Evolutionary conservation across 2,888 invertebrate genomes (phyloP).

Genomic region (Agrotis segetum): DNA sequence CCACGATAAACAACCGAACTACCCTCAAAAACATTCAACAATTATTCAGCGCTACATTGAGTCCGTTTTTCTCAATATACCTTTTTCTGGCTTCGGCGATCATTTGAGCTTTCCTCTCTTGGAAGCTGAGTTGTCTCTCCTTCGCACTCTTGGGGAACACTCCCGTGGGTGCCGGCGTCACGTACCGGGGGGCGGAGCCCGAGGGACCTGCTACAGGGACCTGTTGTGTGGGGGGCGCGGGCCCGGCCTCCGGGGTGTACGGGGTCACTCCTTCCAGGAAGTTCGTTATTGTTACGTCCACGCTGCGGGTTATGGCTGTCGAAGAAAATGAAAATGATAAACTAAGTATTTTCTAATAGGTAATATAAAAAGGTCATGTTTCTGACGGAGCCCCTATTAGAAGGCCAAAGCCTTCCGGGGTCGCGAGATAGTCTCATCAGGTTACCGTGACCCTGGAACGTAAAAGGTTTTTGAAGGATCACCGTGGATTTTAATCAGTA

Average conservation of each 20-base stretch:
- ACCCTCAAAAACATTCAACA: constrained; percentile 65
- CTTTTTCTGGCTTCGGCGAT: constrained; percentile 94
- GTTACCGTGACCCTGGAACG: too few species aligned
- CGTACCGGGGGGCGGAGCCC: constrained; percentile 67
- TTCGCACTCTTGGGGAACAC: constrained; percentile 90
- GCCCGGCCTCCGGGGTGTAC: constrained; percentile 85
- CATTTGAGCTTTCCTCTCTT: constrained; percentile 95
- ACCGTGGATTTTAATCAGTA: too few species aligned
- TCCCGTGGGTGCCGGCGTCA: constrained; percentile 78
- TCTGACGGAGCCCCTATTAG: too few species aligned
- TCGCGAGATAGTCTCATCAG: too few species aligned
- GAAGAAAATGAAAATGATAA: constrained; percentile 9
- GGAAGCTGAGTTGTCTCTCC: constrained; percentile 94
- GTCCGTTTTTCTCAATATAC: constrained; percentile 95
- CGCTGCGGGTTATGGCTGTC: constrained; percentile 93
- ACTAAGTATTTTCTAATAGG: background rate
- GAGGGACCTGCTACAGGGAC: constrained; percentile 37
- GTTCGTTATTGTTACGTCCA: constrained; percentile 95
- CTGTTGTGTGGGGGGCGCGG: constrained; percentile 54
- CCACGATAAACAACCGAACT: constrained; percentile 66
- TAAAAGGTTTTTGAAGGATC: too few species aligned
- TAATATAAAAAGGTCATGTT: too few species aligned
- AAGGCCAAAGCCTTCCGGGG: too few species aligned
- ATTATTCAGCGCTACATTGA: constrained; percentile 79
- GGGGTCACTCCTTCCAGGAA: constrained; percentile 94